Conservation (phyloP, 2,888 invertebrate species). For the Autographa pulchrina region DNA sequence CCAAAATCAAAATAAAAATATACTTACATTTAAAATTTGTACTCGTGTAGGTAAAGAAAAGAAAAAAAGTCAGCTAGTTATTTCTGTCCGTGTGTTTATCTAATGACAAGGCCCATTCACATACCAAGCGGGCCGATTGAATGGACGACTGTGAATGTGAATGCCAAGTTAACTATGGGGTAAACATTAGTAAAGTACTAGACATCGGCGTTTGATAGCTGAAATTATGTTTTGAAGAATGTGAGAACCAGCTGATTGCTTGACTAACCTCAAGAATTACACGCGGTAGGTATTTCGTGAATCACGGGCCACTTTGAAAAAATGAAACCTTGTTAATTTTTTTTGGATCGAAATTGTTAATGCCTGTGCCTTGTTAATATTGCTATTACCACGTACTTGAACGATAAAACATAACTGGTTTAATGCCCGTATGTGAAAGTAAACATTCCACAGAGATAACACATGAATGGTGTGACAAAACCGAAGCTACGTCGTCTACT, state of each 20-base stretch:
- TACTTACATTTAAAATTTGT: conserved; percentile 52
- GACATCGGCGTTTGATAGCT: conserved; percentile 17
- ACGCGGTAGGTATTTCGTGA: conserved; percentile 12
- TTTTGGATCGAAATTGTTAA: too few species aligned
- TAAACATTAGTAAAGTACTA: conserved; percentile 25
- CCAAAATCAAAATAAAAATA: conserved; percentile 13
- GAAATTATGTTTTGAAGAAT: conserved; percentile 17
- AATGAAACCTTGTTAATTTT: neutral
- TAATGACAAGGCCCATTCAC: conserved; percentile 54
- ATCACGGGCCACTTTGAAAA: neutral
- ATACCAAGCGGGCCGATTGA: conserved; percentile 42
- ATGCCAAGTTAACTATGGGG: conserved; percentile 40
- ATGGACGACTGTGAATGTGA: conserved; percentile 39
- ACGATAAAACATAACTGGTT: conserved; percentile 4
- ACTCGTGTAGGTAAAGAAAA: conserved; percentile 36
- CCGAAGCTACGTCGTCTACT: conserved; percentile 8
- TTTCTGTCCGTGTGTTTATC: conserved; percentile 51
- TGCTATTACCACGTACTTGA: conserved; percentile 1
- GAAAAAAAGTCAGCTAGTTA: conserved; percentile 39
- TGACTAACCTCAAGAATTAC: conserved; percentile 48
- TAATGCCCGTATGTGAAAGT: neutral
- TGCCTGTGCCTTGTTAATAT: too few species aligned
- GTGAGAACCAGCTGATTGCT: conserved; percentile 36
- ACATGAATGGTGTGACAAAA: neutral
- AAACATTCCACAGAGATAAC: neutral